phyloP scores from a whole-genome alignment of 2,113 vertebrate genomes.

The Dipodomys ordii region DNA sequence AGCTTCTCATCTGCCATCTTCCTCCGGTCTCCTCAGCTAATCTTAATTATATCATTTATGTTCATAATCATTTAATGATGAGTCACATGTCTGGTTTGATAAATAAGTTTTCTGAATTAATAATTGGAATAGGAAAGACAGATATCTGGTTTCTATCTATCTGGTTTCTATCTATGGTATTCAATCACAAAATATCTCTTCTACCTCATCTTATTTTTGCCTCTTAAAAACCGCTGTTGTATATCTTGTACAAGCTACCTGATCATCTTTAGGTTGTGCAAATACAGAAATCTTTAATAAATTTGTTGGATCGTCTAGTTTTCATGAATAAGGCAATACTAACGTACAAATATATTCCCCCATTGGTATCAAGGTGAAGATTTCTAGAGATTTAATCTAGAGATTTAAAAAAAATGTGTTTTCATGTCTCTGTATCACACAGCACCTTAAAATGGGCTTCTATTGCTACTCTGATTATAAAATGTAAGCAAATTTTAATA shows the following conservation, averaged over 20 bases:
- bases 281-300: too few relatives aligned
- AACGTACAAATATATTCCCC: too few relatives aligned
- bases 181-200: constrained; percentile 9
- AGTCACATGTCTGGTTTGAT: not conserved
- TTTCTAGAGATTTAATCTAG: not conserved
- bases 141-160: not conserved
- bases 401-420: constrained; percentile 21
- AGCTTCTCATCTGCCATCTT: too few relatives aligned
- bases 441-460: constrained; percentile 6
- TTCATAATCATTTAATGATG: too few relatives aligned
- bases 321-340: too few relatives aligned
- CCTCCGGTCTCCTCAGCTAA: too few relatives aligned
- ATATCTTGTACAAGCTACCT: not conserved
- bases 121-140: not conserved
- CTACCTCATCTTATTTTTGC: not conserved
- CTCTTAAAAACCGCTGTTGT: constrained; percentile 45
- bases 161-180: not conserved
- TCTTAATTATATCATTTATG: too few relatives aligned
- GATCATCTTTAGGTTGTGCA: too few relatives aligned
- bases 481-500: constrained; percentile 40
- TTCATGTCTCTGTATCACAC: constrained; percentile 19
- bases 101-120: constrained; percentile 1
- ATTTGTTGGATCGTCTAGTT: too few relatives aligned
- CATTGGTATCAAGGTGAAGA: too few relatives aligned
- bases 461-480: not conserved